These are phyloP conservation scores for Cecropterus lyciades DNA, from an alignment of 1,140 invertebrate species.

Conservation along the genomic window DNA sequence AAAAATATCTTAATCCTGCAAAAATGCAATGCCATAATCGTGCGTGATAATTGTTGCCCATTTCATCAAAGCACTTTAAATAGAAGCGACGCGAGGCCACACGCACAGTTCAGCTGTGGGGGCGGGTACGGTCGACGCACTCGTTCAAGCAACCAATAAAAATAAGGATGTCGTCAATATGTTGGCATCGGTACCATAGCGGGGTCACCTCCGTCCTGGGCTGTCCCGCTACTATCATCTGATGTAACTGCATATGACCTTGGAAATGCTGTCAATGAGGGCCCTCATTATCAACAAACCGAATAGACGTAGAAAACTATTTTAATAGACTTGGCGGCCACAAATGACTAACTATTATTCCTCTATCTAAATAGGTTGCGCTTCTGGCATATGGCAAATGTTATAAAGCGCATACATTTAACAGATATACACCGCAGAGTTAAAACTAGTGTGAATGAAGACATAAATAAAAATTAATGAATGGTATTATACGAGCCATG, in stretches of 20 bases:
- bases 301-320: neutral
- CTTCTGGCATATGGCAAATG: neutral
- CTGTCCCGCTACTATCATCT: constrained; percentile 44
- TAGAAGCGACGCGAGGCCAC: constrained; percentile 74
- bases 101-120: constrained; percentile 70
- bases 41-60: constrained; percentile 10
- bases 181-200: constrained; percentile 72
- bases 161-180: constrained; percentile 83
- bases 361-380: neutral
- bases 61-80: constrained; percentile 56
- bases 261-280: constrained; percentile 1
- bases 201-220: constrained; percentile 60
- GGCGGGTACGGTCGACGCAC: constrained; percentile 74
- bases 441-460: neutral
- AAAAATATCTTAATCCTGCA: neutral
- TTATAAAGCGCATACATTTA: too few species aligned
- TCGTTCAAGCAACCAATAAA: constrained; percentile 74
- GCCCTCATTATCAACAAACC: neutral
- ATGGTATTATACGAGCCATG: neutral
- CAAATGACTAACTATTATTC: neutral
- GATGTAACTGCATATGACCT: constrained; percentile 32
- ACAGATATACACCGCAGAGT: neutral
- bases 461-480: neutral
- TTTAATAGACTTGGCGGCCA: constrained; percentile 6
- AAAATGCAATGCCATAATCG: constrained; percentile 19